Base-by-base conservation (phyloP, 2,797 vertebrate genomes). In the Myotis vivesi region DNA sequence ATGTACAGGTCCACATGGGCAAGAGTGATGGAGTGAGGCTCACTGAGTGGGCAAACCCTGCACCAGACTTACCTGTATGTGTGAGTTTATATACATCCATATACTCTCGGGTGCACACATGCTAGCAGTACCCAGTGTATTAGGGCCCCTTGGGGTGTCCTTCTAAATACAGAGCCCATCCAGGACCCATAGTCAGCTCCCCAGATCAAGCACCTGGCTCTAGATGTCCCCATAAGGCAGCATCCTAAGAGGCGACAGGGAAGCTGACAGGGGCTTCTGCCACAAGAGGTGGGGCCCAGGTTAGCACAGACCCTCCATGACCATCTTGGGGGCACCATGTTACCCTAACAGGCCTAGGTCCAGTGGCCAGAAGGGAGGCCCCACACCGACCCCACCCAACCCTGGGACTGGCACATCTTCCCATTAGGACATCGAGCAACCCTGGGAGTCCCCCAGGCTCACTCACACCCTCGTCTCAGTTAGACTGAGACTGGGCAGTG, bases 351-450 rank as follows among this genome's bases (percentile, higher is more conserved):
- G 38, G 73, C 69, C 13, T 22, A 36, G 69, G 59, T 38, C 66
- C 23, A 59, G 25, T 64, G 76, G 15, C 41, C 36, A 76, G 59
- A 44, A 86, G 46, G n/a, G 20, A 33, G 23, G 25, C 33, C 28
- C 62, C 59, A 38, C 9, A 3, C 25, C 0, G 2, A 72, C n/a
- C 11, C 38, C 84, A 69, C 57, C 30, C 33, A 44, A 9, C 41
- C 30, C 12, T 72, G 69, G 38, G 44, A 25, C 51, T 11, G 6
- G 87, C 46, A 25, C 20, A 13, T 36, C 33, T 73, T 36, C 73
- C 41, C 1, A 3, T 5, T 4, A 25, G 51, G 30, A 55, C 16
- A 41, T 9, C 0, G 30, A 44, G 30, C 0, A 2, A 25, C 13
- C 23, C 28, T 1, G 5, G 23, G 17, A 11, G 51, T 22, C n/a